Base-by-base conservation (phyloP, 2,888 invertebrate genomes). In the Smittia sp. region DNA sequence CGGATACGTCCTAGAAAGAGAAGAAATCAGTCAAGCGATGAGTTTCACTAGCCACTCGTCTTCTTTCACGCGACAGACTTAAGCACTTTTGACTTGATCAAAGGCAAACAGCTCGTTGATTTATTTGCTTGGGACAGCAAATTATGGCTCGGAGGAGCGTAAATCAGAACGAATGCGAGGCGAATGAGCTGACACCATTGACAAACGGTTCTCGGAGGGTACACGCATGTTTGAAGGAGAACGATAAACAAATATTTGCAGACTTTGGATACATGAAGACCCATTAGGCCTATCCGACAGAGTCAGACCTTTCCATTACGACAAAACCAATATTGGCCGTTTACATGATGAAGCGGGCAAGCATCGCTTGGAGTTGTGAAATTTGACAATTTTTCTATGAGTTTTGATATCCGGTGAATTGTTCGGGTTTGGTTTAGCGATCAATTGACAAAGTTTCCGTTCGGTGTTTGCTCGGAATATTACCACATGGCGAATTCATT, bases 1-100 rank as follows among this genome's bases (percentile, higher is more conserved):
- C 92, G 67, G 85, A 85, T 22, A 83, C 77, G 76, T 83, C 79
- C 82, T 82, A 77, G 9, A 77, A 77, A 67, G 20, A 58, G 75
- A 76, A 75, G 39, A 69, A 58, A 27, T 41, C 65, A 69, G n/a
- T 66, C 18, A 1, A 65, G 11, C 20, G 20, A 25, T 27, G 4
- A 27, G 25, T 27, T 27, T 65, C 6, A 27, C 4, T 25, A 32
- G 27, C 1, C 4, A n/a, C n/a, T n/a, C n/a, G n/a, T 7, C 11
- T 39, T 7, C 7, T 39, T 39, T 39, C 11, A 11, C 39, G n/a
- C 7, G 13, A 24, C 62, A 22, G 6, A 22, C 2, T 62, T 22
- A n/a, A 7, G 4, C 1, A 62, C 15, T 62, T 62, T 62, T 22
- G 6, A 11, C 13, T n/a, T 15, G 2, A 46, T 3, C 46, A 46